Percentiles rank a stretch among this genome's conserved stretches.
Evolutionary conservation across 2,888 invertebrate genomes (phyloP).

Genomic region (Nomada fucata): DNA sequence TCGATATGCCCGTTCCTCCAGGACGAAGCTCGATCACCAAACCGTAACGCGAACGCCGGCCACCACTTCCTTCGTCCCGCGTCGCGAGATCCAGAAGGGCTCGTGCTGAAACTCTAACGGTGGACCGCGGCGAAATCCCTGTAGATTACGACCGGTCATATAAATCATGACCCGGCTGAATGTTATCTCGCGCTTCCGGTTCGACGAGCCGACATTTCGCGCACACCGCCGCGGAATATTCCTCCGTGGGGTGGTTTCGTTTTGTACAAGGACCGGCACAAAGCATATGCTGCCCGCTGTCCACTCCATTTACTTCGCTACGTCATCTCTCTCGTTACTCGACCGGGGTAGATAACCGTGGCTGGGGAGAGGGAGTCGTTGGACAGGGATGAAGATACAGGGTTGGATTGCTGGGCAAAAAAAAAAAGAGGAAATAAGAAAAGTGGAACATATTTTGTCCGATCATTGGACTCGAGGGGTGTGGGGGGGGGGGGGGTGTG

Average conservation of each 20-base stretch:
- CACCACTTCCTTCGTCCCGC: slow-evolving; percentile 24
- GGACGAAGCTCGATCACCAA: background rate
- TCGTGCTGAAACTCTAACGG: slow-evolving; percentile 60
- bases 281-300: slow-evolving; percentile 84
- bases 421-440: too few species aligned
- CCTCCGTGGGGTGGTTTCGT: slow-evolving; percentile 65
- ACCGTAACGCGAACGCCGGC: background rate
- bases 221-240: slow-evolving; percentile 65
- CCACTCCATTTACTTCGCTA: slow-evolving; percentile 83
- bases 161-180: slow-evolving; percentile 80
- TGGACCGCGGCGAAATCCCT: slow-evolving; percentile 79
- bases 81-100: background rate
- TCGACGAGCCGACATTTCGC: slow-evolving; percentile 78
- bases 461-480: background rate
- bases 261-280: slow-evolving; percentile 68
- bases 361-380: slow-evolving; percentile 27
- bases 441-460: slow-evolving; percentile 16
- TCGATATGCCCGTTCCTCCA: background rate
- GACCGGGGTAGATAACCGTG: slow-evolving; percentile 61
- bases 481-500: rapidly evolving
- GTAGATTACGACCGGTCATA: slow-evolving; percentile 79
- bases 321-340: slow-evolving; percentile 73
- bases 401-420: slow-evolving; percentile 14
- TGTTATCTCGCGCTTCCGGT: slow-evolving; percentile 83
- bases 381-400: slow-evolving; percentile 19